phyloP scores from a whole-genome alignment of 2,888 invertebrate species.

The Anticlea derivata region DNA sequence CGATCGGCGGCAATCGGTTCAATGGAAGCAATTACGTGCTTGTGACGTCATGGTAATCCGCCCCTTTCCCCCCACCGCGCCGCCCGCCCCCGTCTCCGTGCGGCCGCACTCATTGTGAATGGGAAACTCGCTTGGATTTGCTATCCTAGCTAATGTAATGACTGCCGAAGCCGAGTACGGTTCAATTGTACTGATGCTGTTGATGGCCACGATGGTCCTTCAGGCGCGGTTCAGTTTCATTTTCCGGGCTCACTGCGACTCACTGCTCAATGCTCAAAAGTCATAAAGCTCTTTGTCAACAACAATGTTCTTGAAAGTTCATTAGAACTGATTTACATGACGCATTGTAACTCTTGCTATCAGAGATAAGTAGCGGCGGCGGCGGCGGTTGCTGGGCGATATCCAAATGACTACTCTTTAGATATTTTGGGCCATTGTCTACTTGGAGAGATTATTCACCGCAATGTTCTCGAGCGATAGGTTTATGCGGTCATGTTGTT shows the following conservation, averaged over 20 bases:
- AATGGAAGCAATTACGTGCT: conserved; percentile 64
- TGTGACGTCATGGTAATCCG: conserved; percentile 68
- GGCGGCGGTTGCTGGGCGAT: conserved; percentile 14
- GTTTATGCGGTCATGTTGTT: background rate
- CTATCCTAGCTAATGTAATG: conserved; percentile 11
- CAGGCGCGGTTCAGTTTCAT: background rate
- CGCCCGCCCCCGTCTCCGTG: conserved; percentile 29
- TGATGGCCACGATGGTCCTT: background rate
- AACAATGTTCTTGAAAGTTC: conserved; percentile 6
- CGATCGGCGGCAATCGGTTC: conserved; percentile 63
- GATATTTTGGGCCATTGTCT: conserved; percentile 15
- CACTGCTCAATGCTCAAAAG: too few species aligned
- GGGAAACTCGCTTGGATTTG: conserved; percentile 25
- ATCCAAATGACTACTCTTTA: conserved; percentile 17
- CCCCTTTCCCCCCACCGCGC: conserved; percentile 29
- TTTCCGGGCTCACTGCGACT: background rate
- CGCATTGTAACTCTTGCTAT: conserved; percentile 18
- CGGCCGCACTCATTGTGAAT: conserved; percentile 34
- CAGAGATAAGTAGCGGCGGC: background rate
- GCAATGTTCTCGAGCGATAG: background rate
- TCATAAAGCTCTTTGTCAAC: background rate
- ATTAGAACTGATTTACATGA: conserved; percentile 15
- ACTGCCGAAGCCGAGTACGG: conserved; percentile 18
- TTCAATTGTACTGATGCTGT: conserved; percentile 11
- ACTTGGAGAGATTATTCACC: background rate